Base-by-base conservation (phyloP, 92 coral and sea anemone species). In the Actinernus sp. region DNA sequence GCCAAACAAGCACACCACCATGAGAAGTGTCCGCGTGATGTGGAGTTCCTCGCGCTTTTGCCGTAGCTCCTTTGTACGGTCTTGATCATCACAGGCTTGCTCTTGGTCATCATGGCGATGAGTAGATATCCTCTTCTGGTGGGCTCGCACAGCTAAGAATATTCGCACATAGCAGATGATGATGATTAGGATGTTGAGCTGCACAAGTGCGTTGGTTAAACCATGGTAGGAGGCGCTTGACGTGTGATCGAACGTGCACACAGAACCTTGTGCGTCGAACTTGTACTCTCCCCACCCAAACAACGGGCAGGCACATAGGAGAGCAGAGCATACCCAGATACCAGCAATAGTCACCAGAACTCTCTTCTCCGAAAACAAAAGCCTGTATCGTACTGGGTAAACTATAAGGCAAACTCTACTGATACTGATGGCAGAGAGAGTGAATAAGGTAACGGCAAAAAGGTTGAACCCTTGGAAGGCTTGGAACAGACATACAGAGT, bases 241-340 rank as follows among this genome's bases (percentile, higher is more conserved):
- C 32, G 45, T 58, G 22, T 75, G 78, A 10, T 78, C 44, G 18
- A 75, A 64, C 0, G 88, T 76, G 31, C 89, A 75, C 2, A 83
- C 17, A 2, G 76, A 51, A 20, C 59, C 79, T 27, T 24, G 12
- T 3, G 78, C 67, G 50, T 25, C 56, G 32, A 68, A 83, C 62
- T 50, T 47, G 31, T 78, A 78, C 3, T 41, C 18, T 0, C 84
- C 89, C 89, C 89, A 83, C n/a, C 89, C 89, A 8, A 76, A 41
- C 30, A 75, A 26, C 10, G 89, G 84, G 8, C 79, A 84, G 3
- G 53, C 24, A 16, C 73, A 61, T 33, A 83, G 13, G 4, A 40
- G 3, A 29, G 48, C 25, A 8, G 79, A 63, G 1, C 53, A 25
- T 26, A 61, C 13, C 89, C 89, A 83, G 32, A 68, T 63, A 5